Evolutionary conservation across 1,140 invertebrate genomes (phyloP), one percentile per base, ranked within the genome.

Genomic region (Dufourea novaeangliae): DNA sequence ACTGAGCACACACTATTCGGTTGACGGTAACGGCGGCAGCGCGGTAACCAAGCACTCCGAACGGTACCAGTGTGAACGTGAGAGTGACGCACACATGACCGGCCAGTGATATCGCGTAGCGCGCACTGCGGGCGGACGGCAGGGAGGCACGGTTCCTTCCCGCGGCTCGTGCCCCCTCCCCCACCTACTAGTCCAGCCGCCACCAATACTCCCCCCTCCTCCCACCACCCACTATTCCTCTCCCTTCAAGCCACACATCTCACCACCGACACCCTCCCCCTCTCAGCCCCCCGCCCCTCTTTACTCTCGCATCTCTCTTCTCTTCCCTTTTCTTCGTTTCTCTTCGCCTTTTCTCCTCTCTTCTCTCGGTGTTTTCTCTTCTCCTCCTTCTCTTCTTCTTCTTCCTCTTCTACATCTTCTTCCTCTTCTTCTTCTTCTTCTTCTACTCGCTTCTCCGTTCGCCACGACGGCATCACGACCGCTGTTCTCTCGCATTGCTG

Each of bases 101-200:
- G 90, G 61, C 77, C 87, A 86, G 86, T 84, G 89, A 91, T 91
- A 92, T 92, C 91, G 91, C 91, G 89, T 89, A 91, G 90, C 91
- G 91, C 91, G 82, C 87, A 92, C 91, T 92, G 91, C 89, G 88
- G 88, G 83, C 85, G 83, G 78, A 88, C 84, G 79, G 84, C 86
- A 85, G 87, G 83, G 83, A 86, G 85, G 86, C 74, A 75, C 78
- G 78, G 69, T 72, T 84, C 84, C 82, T 81, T 80, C 85, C 77
- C 82, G 82, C 83, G 84, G 66, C 71, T 68, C 76, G 73, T 79
- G 25, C 77, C 61, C 78, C 67, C 63, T 41, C 61, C 79, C 37
- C 61, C 52, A 25, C 56, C 69, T 17, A 29, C 25, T 20, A 39
- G 59, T 29, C 5, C 76, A 22, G 56, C 54, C 52, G 25, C 62